Conservation (phyloP, 2,888 invertebrate genomes). For the Synergus laeviventris region DNA sequence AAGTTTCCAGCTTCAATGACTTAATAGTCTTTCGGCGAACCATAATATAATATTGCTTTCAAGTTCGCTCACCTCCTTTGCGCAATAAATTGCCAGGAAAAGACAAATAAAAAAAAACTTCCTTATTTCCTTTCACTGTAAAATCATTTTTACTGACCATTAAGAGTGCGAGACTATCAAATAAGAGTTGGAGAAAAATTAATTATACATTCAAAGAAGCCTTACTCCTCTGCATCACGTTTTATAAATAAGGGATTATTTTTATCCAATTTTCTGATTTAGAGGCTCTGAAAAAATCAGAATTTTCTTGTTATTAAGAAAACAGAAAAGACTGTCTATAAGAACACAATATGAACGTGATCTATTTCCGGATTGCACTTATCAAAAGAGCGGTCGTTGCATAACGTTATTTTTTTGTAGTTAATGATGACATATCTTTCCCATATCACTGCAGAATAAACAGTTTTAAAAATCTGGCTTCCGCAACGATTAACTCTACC, state of each 20-base stretch:
- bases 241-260: neutral
- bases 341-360: neutral
- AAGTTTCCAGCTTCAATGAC: neutral
- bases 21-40: neutral
- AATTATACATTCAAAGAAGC: constrained; percentile 13
- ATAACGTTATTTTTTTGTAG: constrained; percentile 1
- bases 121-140: neutral
- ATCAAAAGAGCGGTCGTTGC: constrained; percentile 15
- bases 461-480: constrained; percentile 13
- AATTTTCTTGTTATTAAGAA: neutral
- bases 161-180: neutral
- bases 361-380: constrained; percentile 5
- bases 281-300: neutral
- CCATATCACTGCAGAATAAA: constrained; percentile 1
- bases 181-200: neutral
- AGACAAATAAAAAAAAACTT: neutral
- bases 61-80: neutral
- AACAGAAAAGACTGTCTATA: neutral
- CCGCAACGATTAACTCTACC: constrained; percentile 14
- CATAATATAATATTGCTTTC: neutral
- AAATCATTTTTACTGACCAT: neutral
- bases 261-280: neutral
- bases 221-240: neutral
- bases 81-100: neutral
- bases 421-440: neutral